A percentile compares a stretch with the other conserved stretches of the same genome.
Evolutionary conservation across 2,113 vertebrate genomes (phyloP).

Genomic region (Grus americana): DNA sequence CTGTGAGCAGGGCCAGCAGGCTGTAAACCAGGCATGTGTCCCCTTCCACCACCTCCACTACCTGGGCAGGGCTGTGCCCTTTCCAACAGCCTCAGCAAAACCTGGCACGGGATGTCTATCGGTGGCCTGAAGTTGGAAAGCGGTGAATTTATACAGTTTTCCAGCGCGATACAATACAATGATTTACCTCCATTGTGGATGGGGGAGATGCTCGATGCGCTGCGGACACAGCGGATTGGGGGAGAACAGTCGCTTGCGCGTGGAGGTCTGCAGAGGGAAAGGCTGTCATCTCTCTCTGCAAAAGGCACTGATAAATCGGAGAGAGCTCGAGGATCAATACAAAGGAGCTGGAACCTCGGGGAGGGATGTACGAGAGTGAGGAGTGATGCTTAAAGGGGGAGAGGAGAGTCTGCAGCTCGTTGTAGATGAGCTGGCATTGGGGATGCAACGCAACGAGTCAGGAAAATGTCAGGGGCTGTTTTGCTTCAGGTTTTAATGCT

Average conservation of each 20-base stretch:
- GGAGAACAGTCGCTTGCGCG: neutral
- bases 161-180: neutral
- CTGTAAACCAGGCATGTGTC: neutral
- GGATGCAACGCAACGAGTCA: neutral
- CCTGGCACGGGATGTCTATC: neutral
- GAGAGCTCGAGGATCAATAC: neutral
- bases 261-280: neutral
- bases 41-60: neutral
- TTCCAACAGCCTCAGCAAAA: neutral
- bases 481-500: neutral
- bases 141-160: neutral
- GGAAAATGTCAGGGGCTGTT: neutral
- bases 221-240: accelerated
- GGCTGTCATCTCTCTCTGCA: neutral
- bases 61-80: neutral
- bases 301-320: neutral
- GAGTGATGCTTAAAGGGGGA: neutral
- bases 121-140: neutral
- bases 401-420: neutral
- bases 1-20: neutral
- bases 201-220: neutral
- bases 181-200: neutral
- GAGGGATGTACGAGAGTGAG: neutral
- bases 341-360: neutral
- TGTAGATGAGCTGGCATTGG: neutral